Evolutionary conservation across 2,888 invertebrate genomes (phyloP).

Genomic region (Calameuta pallipes): DNA sequence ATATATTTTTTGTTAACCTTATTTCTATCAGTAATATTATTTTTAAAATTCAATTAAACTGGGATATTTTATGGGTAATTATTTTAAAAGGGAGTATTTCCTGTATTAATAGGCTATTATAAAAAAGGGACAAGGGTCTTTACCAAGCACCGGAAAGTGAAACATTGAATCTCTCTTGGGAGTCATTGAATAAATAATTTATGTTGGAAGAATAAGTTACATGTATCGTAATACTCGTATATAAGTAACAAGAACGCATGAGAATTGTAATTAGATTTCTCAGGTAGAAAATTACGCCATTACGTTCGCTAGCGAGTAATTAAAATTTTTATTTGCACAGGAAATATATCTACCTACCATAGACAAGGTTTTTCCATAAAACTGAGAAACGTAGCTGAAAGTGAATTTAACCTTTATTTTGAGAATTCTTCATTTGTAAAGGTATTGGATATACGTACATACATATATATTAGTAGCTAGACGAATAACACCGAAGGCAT

Average conservation of each 20-base stretch:
- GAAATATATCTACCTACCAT: no score
- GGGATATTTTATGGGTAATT: background rate
- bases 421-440: background rate
- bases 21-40: background rate
- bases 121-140: background rate
- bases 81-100: background rate
- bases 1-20: no score
- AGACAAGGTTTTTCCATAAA: background rate
- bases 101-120: background rate
- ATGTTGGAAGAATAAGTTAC: background rate
- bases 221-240: background rate
- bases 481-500: background rate
- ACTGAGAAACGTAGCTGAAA: background rate
- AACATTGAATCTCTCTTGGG: background rate
- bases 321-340: no score
- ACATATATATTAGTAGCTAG: background rate
- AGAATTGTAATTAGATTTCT: background rate
- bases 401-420: background rate
- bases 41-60: background rate
- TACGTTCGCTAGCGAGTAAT: no score
- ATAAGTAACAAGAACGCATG: background rate
- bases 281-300: background rate
- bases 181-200: background rate
- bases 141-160: background rate
- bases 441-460: background rate